Evolutionary conservation across 2,888 invertebrate genomes (phyloP).

Genomic region (Galerucella pusilla): DNA sequence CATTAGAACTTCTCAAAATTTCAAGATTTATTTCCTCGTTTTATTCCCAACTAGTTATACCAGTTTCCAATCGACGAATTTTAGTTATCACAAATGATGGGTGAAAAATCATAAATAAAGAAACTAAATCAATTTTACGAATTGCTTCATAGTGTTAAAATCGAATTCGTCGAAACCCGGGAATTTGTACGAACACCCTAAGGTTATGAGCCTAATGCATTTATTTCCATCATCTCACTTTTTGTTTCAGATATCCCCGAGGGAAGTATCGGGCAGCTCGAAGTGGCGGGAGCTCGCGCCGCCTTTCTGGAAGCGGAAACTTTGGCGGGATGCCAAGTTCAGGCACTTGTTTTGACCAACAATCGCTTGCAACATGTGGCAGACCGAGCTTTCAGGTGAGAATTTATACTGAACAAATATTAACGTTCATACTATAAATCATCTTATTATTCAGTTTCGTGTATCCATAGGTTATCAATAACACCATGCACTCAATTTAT

Average conservation of each 20-base stretch:
- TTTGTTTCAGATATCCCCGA: slow-evolving; percentile 79
- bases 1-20: too few relatives aligned
- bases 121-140: too few relatives aligned
- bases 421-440: slow-evolving; percentile 2
- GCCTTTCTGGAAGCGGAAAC: slow-evolving; percentile 85
- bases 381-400: slow-evolving; percentile 83
- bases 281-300: slow-evolving; percentile 84
- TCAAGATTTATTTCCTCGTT: too few relatives aligned
- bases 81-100: too few relatives aligned
- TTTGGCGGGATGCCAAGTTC: slow-evolving; percentile 78
- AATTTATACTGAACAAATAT: slow-evolving; percentile 7
- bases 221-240: slow-evolving; percentile 39
- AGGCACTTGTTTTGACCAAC: slow-evolving; percentile 85
- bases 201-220: slow-evolving; percentile 38
- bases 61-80: too few relatives aligned
- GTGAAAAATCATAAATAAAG: too few relatives aligned
- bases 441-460: neutral
- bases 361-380: slow-evolving; percentile 85
- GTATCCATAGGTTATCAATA: neutral
- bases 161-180: too few relatives aligned
- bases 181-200: neutral
- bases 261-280: slow-evolving; percentile 83
- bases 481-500: neutral
- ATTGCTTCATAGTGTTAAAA: too few relatives aligned
- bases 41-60: too few relatives aligned